A percentile compares a stretch with the other conserved stretches of the same genome.
Evolutionary conservation across 1,140 invertebrate genomes (phyloP).

Genomic region (Drosophila jambulina): DNA sequence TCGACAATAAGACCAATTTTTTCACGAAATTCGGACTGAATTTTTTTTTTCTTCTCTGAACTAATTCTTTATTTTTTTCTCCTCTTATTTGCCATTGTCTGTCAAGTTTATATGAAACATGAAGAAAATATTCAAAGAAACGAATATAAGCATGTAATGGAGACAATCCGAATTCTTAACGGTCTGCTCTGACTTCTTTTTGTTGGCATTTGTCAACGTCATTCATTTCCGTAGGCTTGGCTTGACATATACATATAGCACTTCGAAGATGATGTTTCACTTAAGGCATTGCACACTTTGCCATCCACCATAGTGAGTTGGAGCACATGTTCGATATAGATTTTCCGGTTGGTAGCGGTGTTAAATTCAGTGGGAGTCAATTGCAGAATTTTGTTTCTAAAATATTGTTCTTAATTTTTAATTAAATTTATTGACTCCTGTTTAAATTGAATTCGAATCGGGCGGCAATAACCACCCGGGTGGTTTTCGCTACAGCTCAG

Average conservation of each 20-base stretch:
- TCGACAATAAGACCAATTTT: background rate
- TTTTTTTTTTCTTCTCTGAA: background rate
- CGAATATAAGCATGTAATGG: constrained; percentile 33
- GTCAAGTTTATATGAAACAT: constrained; percentile 27
- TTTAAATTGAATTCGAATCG: constrained; percentile 26
- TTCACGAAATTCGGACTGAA: background rate
- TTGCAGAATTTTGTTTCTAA: constrained; percentile 22
- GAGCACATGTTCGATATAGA: constrained; percentile 4
- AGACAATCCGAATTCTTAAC: constrained; percentile 13
- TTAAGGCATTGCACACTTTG: constrained; percentile 20
- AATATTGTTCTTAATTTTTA: constrained; percentile 21
- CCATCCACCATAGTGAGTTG: constrained; percentile 29
- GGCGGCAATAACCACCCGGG: constrained; percentile 14
- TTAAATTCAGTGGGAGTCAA: constrained; percentile 22
- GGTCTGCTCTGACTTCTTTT: constrained; percentile 8
- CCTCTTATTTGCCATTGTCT: constrained; percentile 23
- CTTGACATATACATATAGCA: constrained; percentile 30
- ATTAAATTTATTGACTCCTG: constrained; percentile 20
- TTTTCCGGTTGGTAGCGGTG: constrained; percentile 13
- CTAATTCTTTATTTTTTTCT: background rate
- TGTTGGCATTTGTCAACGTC: constrained; percentile 9
- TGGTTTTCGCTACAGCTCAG: background rate
- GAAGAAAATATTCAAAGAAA: constrained; percentile 40
- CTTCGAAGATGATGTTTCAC: constrained; percentile 20
- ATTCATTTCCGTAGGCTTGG: constrained; percentile 25